Evolutionary conservation across 1,140 invertebrate species (phyloP).

Genomic region (Cherax destructor): DNA sequence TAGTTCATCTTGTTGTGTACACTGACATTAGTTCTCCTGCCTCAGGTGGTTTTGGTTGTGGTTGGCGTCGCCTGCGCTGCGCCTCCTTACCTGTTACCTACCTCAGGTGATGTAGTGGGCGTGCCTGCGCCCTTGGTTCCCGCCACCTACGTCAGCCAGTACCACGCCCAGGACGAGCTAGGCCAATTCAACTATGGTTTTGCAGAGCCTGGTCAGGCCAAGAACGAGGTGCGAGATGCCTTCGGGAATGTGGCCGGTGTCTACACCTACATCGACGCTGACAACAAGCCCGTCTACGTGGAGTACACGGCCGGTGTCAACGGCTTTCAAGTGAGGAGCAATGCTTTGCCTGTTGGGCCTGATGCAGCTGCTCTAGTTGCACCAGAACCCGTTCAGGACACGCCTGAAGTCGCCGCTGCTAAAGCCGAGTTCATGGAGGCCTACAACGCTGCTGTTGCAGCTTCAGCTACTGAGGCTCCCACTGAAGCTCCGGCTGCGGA

Average conservation of each 20-base stretch:
- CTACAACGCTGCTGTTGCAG: constrained; percentile 47
- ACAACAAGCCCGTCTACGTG: constrained; percentile 77
- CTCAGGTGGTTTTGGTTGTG: constrained; percentile 28
- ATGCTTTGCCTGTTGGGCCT: constrained; percentile 76
- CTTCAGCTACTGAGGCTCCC: constrained; percentile 8
- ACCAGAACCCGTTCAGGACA: constrained; percentile 15
- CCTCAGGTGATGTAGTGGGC: constrained; percentile 10
- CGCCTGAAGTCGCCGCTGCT: constrained; percentile 28
- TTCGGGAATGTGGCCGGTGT: constrained; percentile 67
- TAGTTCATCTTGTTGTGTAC: neutral
- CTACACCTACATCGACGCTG: constrained; percentile 78
- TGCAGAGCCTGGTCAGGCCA: constrained; percentile 21
- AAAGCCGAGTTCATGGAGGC: constrained; percentile 30
- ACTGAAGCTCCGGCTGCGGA: neutral
- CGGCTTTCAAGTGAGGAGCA: constrained; percentile 79
- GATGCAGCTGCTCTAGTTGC: neutral
- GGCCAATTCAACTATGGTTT: constrained; percentile 50
- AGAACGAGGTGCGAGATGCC: constrained; percentile 55
- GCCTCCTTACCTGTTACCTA: neutral
- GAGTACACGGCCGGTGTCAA: constrained; percentile 76
- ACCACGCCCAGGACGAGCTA: constrained; percentile 44
- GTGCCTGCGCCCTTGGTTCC: neutral
- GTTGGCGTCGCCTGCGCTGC: constrained; percentile 23
- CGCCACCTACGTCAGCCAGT: constrained; percentile 12
- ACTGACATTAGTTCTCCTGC: neutral